Percentiles rank a stretch among this genome's conserved stretches.
These are phyloP conservation scores for Bradysia coprophila DNA, from an alignment of 1,140 invertebrate species.

Conservation along the genomic window DNA sequence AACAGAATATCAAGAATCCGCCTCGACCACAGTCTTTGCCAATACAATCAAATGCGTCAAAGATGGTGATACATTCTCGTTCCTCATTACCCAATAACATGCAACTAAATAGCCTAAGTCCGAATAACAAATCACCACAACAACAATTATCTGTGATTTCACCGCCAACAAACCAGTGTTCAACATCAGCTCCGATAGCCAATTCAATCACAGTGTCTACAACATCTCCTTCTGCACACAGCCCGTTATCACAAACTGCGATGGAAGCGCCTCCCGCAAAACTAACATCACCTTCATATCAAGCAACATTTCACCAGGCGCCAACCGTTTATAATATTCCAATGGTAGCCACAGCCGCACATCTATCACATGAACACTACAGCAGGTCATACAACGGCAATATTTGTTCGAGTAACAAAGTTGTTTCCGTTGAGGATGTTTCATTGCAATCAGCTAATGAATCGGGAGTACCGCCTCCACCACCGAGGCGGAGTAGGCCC, in stretches of 20 bases:
- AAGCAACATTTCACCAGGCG: neutral
- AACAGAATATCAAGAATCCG: neutral
- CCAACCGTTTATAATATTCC: neutral
- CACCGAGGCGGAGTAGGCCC: slow-evolving; percentile 19
- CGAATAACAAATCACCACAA: too few relatives aligned
- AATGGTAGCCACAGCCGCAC: neutral
- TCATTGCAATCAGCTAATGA: slow-evolving; percentile 12
- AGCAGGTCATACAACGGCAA: too few relatives aligned
- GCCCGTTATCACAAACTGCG: too few relatives aligned
- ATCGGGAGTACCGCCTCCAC: slow-evolving; percentile 20
- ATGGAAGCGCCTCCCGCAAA: too few relatives aligned
- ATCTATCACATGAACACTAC: neutral
- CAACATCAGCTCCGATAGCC: too few relatives aligned
- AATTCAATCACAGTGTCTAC: too few relatives aligned
- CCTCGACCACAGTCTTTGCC: neutral
- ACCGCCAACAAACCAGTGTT: neutral
- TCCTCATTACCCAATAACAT: slow-evolving; percentile 2
- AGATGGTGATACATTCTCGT: neutral
- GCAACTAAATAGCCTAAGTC: neutral
- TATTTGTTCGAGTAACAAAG: too few relatives aligned
- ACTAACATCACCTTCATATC: neutral
- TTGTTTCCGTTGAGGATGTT: too few relatives aligned
- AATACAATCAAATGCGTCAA: neutral
- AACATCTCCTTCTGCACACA: too few relatives aligned
- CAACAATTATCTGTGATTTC: neutral